Percentiles rank a stretch among this genome's conserved stretches.
phyloP scores from a whole-genome alignment of 2,113 vertebrate genomes.

The Proterorhinus semilunaris region DNA sequence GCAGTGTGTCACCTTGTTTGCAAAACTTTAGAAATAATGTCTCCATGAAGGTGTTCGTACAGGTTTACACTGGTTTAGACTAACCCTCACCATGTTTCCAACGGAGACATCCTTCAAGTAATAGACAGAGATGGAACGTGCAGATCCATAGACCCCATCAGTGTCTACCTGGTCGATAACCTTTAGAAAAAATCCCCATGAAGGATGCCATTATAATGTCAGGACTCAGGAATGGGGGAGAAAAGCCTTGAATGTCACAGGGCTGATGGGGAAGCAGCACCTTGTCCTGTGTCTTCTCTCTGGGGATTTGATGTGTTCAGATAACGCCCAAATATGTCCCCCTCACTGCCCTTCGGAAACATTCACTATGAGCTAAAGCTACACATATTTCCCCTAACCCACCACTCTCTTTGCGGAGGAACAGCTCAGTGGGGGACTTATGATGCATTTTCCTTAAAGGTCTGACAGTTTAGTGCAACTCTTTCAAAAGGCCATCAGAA shows the following conservation, averaged over 20 bases:
- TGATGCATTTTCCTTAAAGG: constrained; percentile 34
- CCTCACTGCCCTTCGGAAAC: constrained; percentile 47
- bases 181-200: constrained; percentile 64
- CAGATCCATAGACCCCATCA: background rate
- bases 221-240: constrained; percentile 36
- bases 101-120: no score
- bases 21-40: no score
- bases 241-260: constrained; percentile 54
- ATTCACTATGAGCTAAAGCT: constrained; percentile 51
- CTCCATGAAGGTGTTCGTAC: no score
- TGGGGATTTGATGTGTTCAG: constrained; percentile 51
- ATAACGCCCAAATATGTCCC: constrained; percentile 44
- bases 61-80: no score
- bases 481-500: constrained; percentile 43
- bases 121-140: no score
- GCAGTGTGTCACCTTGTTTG: constrained; percentile 3
- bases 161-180: constrained; percentile 55
- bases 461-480: constrained; percentile 54
- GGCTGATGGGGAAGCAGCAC: constrained; percentile 42
- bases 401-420: constrained; percentile 41
- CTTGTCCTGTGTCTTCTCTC: constrained; percentile 34
- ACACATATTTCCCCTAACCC: constrained; percentile 40
- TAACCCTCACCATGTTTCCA: no score
- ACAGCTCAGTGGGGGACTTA: constrained; percentile 40
- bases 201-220: constrained; percentile 63